These are phyloP conservation scores for Typhlomys cinereus DNA, from an alignment of 2,113 vertebrate genomes.

Conservation along the genomic window DNA sequence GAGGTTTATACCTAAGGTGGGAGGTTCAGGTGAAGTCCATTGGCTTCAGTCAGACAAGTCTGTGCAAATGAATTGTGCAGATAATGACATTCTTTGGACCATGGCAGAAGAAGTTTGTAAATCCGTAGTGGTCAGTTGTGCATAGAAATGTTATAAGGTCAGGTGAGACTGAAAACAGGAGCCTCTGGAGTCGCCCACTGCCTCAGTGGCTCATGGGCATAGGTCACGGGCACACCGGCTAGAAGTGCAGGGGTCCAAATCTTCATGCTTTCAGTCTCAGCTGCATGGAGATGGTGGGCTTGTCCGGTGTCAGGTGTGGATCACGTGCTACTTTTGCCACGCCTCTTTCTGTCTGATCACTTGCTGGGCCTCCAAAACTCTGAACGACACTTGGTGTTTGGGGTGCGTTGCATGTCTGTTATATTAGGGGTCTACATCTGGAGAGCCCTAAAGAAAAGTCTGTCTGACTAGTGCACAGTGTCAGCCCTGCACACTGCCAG, in stretches of 20 bases:
- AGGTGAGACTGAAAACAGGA: neutral
- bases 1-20: neutral
- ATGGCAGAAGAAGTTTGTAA: conserved; percentile 13
- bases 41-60: neutral
- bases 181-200: no score
- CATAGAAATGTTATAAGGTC: neutral
- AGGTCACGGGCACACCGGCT: no score
- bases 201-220: no score
- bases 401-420: neutral
- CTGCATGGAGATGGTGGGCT: neutral
- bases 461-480: neutral
- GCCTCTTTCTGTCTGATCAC: neutral
- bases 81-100: no score
- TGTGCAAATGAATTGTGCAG: no score
- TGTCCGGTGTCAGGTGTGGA: neutral
- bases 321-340: neutral
- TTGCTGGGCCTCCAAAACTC: neutral
- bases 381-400: neutral
- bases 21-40: neutral
- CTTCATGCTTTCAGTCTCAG: neutral
- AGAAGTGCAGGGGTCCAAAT: no score
- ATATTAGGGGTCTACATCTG: neutral
- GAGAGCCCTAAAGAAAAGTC: neutral
- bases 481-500: neutral
- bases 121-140: neutral